These are phyloP conservation scores for Augiades crinisus DNA, from an alignment of 2,888 invertebrate genomes.

Conservation along the genomic window DNA sequence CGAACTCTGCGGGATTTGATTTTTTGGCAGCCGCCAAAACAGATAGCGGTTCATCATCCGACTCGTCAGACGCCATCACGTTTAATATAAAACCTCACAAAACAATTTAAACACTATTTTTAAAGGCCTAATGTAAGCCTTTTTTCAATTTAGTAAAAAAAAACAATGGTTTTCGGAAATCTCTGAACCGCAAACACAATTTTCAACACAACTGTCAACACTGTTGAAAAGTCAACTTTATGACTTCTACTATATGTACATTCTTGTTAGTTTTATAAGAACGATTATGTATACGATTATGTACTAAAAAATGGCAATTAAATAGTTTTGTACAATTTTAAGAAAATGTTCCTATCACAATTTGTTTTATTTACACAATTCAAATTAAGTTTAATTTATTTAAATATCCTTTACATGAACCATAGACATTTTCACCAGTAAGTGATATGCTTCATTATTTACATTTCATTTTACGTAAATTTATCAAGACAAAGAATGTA, in stretches of 20 bases:
- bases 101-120: background rate
- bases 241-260: too few relatives aligned
- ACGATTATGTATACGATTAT: too few relatives aligned
- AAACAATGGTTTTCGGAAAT: background rate
- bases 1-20: conserved; percentile 40
- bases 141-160: background rate
- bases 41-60: conserved; percentile 73
- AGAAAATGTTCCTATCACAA: too few relatives aligned
- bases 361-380: too few relatives aligned
- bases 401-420: background rate
- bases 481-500: too few relatives aligned
- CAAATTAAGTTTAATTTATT: background rate
- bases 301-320: too few relatives aligned
- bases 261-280: too few relatives aligned
- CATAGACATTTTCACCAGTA: background rate
- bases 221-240: too few relatives aligned
- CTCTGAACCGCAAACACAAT: background rate
- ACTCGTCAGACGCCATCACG: conserved; percentile 58
- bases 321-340: too few relatives aligned
- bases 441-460: background rate
- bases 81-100: background rate
- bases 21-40: conserved; percentile 60
- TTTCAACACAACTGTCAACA: background rate
- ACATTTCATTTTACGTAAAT: background rate
- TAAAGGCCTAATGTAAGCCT: background rate